Conservation (phyloP, 2,888 invertebrate genomes). For the Pyrochroa serraticornis region DNA sequence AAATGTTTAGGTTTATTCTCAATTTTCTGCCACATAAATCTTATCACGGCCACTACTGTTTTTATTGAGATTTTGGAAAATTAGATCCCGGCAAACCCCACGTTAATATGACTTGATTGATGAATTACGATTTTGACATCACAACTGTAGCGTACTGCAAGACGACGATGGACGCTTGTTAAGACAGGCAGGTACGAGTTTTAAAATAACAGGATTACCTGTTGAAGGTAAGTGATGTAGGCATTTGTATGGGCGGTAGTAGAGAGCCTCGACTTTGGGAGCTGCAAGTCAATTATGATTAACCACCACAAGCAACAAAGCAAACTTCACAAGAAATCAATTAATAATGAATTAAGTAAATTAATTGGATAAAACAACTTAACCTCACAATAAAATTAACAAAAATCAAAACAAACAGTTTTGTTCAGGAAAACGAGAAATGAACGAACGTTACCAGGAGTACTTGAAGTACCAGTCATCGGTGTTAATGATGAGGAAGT, state of each 20-base stretch:
- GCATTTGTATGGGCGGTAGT: conserved; percentile 67
- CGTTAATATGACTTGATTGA: not conserved
- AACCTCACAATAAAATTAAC: conserved; percentile 19
- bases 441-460: conserved; percentile 43
- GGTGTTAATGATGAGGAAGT: conserved; percentile 43
- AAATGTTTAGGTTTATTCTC: not conserved
- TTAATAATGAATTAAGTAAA: not conserved
- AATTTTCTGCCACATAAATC: no score
- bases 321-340: conserved; percentile 33
- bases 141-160: not conserved
- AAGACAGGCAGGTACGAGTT: not conserved
- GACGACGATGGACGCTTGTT: no score
- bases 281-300: conserved; percentile 49
- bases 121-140: not conserved
- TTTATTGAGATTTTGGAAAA: not conserved
- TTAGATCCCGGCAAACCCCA: no score
- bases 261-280: conserved; percentile 56
- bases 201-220: conserved; percentile 57
- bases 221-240: conserved; percentile 64
- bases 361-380: conserved; percentile 5
- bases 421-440: conserved; percentile 8
- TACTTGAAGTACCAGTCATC: conserved; percentile 51
- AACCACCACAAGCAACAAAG: conserved; percentile 32
- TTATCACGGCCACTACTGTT: no score
- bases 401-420: conserved; percentile 20